Evolutionary conservation across 2,797 vertebrate genomes (phyloP).

Genomic region (Sebastes minor): DNA sequence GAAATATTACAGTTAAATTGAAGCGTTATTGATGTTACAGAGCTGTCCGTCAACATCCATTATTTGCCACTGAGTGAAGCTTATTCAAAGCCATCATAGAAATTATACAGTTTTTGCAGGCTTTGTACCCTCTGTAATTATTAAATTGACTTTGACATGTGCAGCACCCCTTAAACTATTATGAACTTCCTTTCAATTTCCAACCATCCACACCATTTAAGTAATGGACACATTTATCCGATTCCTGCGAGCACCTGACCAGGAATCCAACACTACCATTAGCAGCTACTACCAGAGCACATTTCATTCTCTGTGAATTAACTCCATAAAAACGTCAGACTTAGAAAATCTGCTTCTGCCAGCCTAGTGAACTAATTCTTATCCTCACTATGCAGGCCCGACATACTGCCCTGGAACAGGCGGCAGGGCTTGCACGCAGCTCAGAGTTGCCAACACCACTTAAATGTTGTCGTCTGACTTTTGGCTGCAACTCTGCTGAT

Average conservation of each 20-base stretch:
- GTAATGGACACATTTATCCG: background rate
- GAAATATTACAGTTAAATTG: too few relatives aligned
- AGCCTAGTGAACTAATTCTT: conserved; percentile 48
- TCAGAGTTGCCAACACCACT: conserved; percentile 56
- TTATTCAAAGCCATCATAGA: background rate
- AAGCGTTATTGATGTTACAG: too few relatives aligned
- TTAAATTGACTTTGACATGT: background rate
- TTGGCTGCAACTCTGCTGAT: conserved; percentile 57
- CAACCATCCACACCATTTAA: background rate
- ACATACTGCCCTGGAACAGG: conserved; percentile 61
- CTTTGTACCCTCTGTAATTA: background rate
- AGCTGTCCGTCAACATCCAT: too few relatives aligned
- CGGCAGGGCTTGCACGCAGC: conserved; percentile 9
- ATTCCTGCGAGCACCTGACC: background rate
- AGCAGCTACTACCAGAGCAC: background rate
- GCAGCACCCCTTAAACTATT: background rate
- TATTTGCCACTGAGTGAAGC: background rate
- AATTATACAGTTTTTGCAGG: background rate
- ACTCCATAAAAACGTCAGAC: conserved; percentile 16
- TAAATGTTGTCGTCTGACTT: conserved; percentile 48
- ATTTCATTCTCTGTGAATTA: background rate
- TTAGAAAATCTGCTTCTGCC: conserved; percentile 24
- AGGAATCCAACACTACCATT: background rate
- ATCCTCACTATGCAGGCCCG: conserved; percentile 24
- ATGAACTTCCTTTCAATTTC: background rate